Conservation (phyloP, 2,113 vertebrate genomes). For the Psephotus haematonotus region DNA sequence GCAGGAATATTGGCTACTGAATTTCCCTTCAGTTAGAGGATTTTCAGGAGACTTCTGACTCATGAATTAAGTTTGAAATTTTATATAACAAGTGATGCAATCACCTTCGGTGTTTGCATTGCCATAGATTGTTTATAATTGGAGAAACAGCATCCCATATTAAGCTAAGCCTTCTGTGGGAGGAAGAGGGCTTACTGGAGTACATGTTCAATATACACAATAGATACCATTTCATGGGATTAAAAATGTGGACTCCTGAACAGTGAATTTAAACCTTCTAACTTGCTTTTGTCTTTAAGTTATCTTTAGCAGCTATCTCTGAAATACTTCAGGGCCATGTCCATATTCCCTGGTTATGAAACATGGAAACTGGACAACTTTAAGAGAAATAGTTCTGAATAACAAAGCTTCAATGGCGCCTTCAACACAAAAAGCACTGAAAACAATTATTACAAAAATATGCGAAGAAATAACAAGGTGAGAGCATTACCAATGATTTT, state of each 20-base stretch:
- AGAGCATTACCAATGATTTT: conserved; percentile 44
- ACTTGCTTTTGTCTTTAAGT: neutral
- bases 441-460: neutral
- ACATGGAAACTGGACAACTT: neutral
- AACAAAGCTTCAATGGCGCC: neutral
- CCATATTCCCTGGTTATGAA: neutral
- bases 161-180: neutral
- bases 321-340: neutral
- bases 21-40: neutral
- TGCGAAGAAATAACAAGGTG: neutral
- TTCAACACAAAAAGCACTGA: neutral
- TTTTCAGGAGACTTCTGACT: neutral
- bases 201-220: neutral
- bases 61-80: neutral
- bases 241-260: neutral
- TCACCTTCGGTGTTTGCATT: neutral
- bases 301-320: neutral
- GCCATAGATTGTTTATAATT: neutral
- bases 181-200: neutral
- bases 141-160: neutral
- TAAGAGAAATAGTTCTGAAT: neutral
- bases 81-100: neutral
- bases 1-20: neutral
- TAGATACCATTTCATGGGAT: neutral
- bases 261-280: neutral